Conservation (phyloP, 2,797 vertebrate genomes). For the Cynodonichthys magdalenae region DNA sequence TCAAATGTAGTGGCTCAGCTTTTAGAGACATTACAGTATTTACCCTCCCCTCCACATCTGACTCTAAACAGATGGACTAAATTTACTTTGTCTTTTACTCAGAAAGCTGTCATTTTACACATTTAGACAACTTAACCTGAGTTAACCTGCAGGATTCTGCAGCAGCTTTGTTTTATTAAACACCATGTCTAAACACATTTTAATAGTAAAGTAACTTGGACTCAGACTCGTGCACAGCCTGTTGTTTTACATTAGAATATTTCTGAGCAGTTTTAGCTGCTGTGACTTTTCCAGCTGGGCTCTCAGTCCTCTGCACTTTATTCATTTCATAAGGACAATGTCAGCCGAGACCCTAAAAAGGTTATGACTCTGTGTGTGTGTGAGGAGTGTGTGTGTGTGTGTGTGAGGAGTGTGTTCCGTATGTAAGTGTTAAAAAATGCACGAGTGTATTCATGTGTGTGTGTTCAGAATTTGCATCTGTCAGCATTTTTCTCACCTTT, state of each 20-base stretch:
- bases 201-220: no score
- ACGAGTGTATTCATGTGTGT: neutral
- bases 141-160: no score
- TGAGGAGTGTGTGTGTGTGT: constrained; percentile 9
- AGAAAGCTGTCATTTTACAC: no score
- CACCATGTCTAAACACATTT: no score
- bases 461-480: neutral
- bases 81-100: no score
- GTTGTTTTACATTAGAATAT: constrained; percentile 63
- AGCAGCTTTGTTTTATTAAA: no score
- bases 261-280: constrained; percentile 72
- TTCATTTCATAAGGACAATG: constrained; percentile 80
- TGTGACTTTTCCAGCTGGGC: constrained; percentile 62
- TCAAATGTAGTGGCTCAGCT: no score
- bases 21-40: no score
- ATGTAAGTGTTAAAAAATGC: neutral
- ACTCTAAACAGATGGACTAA: no score
- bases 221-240: constrained; percentile 1
- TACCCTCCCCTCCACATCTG: no score
- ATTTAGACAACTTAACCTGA: no score
- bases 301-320: constrained; percentile 68
- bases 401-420: neutral
- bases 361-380: constrained; percentile 15
- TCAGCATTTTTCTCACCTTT: neutral
- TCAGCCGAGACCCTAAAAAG: constrained; percentile 69